Evolutionary conservation across 2,888 invertebrate species (phyloP).

Genomic region (Synergus laeviventris): DNA sequence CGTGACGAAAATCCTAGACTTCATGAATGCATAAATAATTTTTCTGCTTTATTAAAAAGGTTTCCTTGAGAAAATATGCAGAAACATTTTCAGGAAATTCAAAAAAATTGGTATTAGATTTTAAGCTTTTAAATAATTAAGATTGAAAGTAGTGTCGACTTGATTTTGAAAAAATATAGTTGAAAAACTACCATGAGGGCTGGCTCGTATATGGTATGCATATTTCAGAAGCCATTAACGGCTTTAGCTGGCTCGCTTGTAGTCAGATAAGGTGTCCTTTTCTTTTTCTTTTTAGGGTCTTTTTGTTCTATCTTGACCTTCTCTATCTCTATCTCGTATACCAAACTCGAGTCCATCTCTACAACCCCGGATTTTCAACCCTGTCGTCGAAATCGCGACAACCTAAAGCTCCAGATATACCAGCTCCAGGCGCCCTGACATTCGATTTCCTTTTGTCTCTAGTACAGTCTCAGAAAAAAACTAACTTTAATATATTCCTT

Average conservation of each 20-base stretch:
- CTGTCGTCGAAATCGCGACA: constrained; percentile 52
- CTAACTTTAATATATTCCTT: background rate
- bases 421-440: background rate
- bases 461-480: background rate
- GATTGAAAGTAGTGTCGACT: constrained; percentile 55
- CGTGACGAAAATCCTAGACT: background rate
- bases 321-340: constrained; percentile 40
- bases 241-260: constrained; percentile 66
- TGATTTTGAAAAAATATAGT: constrained; percentile 57
- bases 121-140: constrained; percentile 60
- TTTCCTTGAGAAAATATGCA: background rate
- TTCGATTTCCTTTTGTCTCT: background rate
- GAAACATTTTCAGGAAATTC: background rate
- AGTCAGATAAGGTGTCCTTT: constrained; percentile 63
- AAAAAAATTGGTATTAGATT: too few species aligned
- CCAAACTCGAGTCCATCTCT: constrained; percentile 41
- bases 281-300: constrained; percentile 47
- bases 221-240: constrained; percentile 65
- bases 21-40: background rate
- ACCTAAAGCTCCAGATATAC: too few species aligned
- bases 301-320: constrained; percentile 37
- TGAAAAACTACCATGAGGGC: constrained; percentile 66
- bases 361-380: constrained; percentile 52
- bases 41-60: background rate
- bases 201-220: constrained; percentile 50